Evolutionary conservation across 2,797 vertebrate species (phyloP), one percentile per base, ranked within the genome.

Genomic region (Rhadinocentrus ornatus): DNA sequence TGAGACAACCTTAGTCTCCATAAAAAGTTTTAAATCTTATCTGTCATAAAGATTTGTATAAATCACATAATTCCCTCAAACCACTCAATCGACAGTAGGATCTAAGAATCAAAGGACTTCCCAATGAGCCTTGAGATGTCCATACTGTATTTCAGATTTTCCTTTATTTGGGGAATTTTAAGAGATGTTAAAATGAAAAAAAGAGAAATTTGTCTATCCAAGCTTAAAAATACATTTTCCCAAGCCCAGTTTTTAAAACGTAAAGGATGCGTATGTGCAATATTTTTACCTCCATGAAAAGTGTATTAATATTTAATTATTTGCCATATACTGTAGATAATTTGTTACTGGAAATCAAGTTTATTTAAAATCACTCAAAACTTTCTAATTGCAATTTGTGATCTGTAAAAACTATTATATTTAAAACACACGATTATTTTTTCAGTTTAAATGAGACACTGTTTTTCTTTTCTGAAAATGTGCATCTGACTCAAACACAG

Each of bases 1-100:
- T 52, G 57, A 66, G 31, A 67, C 66, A 32, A 59, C 29, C 69
- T 81, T 77, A 68, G 41, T 32, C 60, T 72, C 34, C 71, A 65
- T 63, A 71, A 71, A 59, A 81, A 66, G 60, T 41, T 62, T 26
- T 9, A 22, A 74, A 41, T 63, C 44, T 71, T 50, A 81, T 69
- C 34, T 10, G 8, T 61, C 50, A 59, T 75, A 7, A 15, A 44
- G 44, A 34, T 53, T 71, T 52, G 67, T 29, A 9, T 22, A 22
- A 46, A 34, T 55, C 58, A 31, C 67, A 62, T 1, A 48, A 68
- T 66, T 75, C 16, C 56, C 46, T 77, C 41, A 72, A 77, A 61
- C n/a, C 26, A 8, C 59, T 65, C 53, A 29, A 7, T 75, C 58
- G 69, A 1, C 66, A 66, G 46, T 0, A 20, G 56, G 15, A 50